Evolutionary conservation across 2,888 invertebrate genomes (phyloP), one percentile per base, ranked within the genome.

Genomic region (Thalpophila matura): DNA sequence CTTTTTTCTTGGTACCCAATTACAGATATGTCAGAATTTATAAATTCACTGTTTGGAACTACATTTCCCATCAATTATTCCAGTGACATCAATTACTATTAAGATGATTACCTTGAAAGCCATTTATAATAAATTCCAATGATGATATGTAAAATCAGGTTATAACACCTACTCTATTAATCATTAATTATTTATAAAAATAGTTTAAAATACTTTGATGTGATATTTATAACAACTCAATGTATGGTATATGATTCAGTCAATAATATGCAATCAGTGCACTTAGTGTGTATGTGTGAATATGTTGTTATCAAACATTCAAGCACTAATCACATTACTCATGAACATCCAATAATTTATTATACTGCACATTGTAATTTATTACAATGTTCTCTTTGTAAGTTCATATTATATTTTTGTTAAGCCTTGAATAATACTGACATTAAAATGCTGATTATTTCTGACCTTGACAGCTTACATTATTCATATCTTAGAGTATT

Each of bases 281-380:
- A 66, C 55, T 60, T 56, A 40, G 29, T 2, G 4, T 31, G 6
- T 49, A 42, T 59, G 38, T 66, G 50, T 43, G 33, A 40, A 42
- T 31, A 35, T 51, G 20, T 49, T 61, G 43, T 56, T 71, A 72
- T 72, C 73, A 61, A 71, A 61, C 31, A 56, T 46, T 38, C 18
- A 27, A 47, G 7, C 14, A 60, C 20, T 43, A 49, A 57, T 72
- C 18, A 18, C 31, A 65, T 66, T 42, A 66, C 51, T 51, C 53
- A 51, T 40, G 33, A 10, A 18, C 33, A 56, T 33, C 31, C 33
- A 49, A 38, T 54, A 45, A 24, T 42, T n/a, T 35, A 40, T 54
- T 40, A 27, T 50, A 59, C 31, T 0, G 1, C 12, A 47, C 7
- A 45, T 43, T 46, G 27, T 46, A 46, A 24, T n/a, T n/a, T n/a